Evolutionary conservation across 2,888 invertebrate species (phyloP), one percentile per base, ranked within the genome.

Genomic region (Andrena marginata): DNA sequence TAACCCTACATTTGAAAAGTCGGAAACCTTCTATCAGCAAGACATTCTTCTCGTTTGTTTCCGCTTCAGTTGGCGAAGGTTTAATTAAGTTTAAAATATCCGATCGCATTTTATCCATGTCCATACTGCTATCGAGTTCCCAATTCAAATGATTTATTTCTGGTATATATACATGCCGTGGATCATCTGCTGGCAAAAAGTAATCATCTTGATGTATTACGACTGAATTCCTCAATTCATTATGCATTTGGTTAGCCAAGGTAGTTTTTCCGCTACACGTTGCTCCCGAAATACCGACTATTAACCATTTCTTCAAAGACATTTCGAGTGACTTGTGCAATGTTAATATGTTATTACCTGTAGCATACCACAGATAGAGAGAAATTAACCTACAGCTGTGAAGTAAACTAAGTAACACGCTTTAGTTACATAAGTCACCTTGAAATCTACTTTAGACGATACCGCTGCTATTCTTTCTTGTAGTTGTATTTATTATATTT

Each of bases 231-330:
- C 95, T 93, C 1, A 95, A 93, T 35, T 85, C 91, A 0, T 94
- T 91, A 5, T 93, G 94, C 23, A 98, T 91, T 76, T 94, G 94
- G 71, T 95, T 95, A 0, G 97, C 96, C 51, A 97, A 92, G 0
- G 97, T 96, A 0, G 97, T 97, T 94, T 98, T 98, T 0, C 98
- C 98, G 26, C 97, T 97, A 90, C 97, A 97, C 0, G 98, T 98
- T 1, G 97, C 97, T 0, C 98, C 97, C 54, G 97, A 96, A 85
- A 98, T 95, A 7, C 97, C 97, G 78, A 97, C 94, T 70, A 97
- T 94, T 54, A 96, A 87, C 95, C 95, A 96, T 83, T 94, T 95
- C 90, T 89, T 95, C 92, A 90, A 95, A 82, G 70, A 80, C 89
- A 88, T 89, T 71, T 80, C 72, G 29, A 48, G 60, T 64, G 62